Evolutionary conservation across 2,888 invertebrate species (phyloP), one percentile per base, ranked within the genome.

Genomic region (Tanaodytes sp.): DNA sequence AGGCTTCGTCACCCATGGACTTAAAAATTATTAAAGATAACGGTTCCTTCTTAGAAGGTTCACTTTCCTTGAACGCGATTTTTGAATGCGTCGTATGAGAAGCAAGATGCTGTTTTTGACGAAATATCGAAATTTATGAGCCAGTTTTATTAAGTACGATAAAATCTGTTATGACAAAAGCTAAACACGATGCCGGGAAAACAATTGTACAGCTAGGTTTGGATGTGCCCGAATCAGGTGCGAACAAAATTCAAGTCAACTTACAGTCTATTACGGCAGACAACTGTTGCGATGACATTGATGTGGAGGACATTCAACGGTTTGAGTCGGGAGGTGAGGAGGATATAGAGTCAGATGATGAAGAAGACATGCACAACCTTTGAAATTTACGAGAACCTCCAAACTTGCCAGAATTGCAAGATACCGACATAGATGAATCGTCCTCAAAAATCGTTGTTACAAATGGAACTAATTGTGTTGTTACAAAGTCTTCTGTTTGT

Each of bases 171-270:
- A 15, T 54, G 16, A 1, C 1, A 15, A 39, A 30, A 31, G 54
- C 54, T 5, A 63, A 63, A 33, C n/a, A 3, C 20, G 54, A 63
- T 54, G 62, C 62, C 15, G 16, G 23, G 15, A 12, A 23, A n/a
- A 27, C 16, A 6, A 15, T 33, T 3, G 16, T 11, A 11, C 9
- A 8, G 5, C 14, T 63, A 16, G 54, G 46, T 11, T 54, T 48
- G 62, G 14, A 37, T 23, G 40, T 46, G 2, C 33, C 52, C 8
- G 2, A 12, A 9, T n/a, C 14, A 5, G 8, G 23, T 16, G 62
- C 52, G 30, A n/a, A 62, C 14, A 20, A 27, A 15, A 45, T 45
- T 27, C 45, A 45, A 27, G 12, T 45, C 2, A 15, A 45, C 3
- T 45, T 45, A 2, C 8, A 27, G 3, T 14, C 18, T 2, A 27